These are phyloP conservation scores for Plumapathes pennacea DNA, from an alignment of 92 coral and sea anemone genomes.

Conservation along the genomic window DNA sequence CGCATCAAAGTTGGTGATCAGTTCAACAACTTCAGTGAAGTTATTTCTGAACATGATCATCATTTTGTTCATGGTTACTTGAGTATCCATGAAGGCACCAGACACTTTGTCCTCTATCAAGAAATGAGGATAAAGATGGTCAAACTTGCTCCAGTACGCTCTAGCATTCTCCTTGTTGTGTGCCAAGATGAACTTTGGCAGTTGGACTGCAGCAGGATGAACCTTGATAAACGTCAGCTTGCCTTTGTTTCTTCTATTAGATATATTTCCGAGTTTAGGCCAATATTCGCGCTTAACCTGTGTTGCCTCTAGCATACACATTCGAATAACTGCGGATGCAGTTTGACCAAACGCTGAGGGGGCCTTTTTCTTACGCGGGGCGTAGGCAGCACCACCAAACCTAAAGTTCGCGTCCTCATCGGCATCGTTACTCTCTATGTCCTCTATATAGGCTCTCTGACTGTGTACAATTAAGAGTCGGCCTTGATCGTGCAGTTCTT, in stretches of 20 bases:
- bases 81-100: background rate
- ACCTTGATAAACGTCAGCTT: too few species aligned
- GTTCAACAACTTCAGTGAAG: constrained; percentile 30
- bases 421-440: constrained; percentile 29
- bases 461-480: constrained; percentile 6
- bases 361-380: background rate
- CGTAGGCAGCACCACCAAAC: constrained; percentile 22
- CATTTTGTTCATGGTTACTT: constrained; percentile 12
- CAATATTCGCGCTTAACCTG: background rate
- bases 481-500: constrained; percentile 1
- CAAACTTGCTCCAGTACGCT: constrained; percentile 32
- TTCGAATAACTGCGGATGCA: constrained; percentile 39
- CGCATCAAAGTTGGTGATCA: constrained; percentile 13
- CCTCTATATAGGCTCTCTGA: constrained; percentile 7
- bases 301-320: constrained; percentile 44
- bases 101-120: constrained; percentile 10
- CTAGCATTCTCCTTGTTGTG: background rate
- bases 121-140: constrained; percentile 41
- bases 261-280: constrained; percentile 1
- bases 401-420: background rate
- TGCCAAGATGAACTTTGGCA: constrained; percentile 8
- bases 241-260: constrained; percentile 6
- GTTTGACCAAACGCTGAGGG: constrained; percentile 16
- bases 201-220: background rate
- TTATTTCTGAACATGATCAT: constrained; percentile 27